Evolutionary conservation across 2,888 invertebrate species (phyloP), one percentile per base, ranked within the genome.

Genomic region (Meiosimyza decipiens): DNA sequence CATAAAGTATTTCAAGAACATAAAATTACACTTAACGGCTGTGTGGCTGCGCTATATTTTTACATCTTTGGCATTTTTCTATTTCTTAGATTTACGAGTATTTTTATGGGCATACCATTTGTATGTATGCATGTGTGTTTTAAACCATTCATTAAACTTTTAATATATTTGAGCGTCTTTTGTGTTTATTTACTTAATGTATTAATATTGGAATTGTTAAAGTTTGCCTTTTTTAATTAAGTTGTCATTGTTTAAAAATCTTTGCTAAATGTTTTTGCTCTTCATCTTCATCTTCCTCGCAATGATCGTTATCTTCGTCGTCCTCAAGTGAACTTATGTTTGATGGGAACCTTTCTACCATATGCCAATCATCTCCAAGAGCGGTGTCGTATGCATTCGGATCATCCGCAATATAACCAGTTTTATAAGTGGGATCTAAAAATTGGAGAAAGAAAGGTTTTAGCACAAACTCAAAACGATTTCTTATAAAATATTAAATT

Each of bases 371-470:
- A 13, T 15, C 22, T 13, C n/a, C 11, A 7, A 51, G 50, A n/a
- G 50, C 15, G 9, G 51, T 50, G 6, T 69, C 60, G 18, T 77
- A 76, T 40, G 73, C 74, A 55, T 73, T 74, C 50, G 82, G 80
- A 72, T 80, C 80, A 75, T 80, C 80, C 6, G 77, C 79, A 76
- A 79, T 81, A 71, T 78, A 81, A 49, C 78, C 80, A 33, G 79
- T 76, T 68, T 81, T 79, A 74, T 74, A 84, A 28, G 78, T 81
- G 72, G 80, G 81, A 80, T 81, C 85, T 85, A 80, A 75, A 77
- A 75, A 66, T 60, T 33, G 18, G 66, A 74, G n/a, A 75, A 73
- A 71, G 60, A 79, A 71, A 13, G 62, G 51, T 13, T 16, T 62
- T 49, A 62, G 40, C n/a, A 77, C 11, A 40, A 54, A 70, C 28